Evolutionary conservation across 1,140 invertebrate genomes (phyloP), one percentile per base, ranked within the genome.

Genomic region (Drosophila azteca): DNA sequence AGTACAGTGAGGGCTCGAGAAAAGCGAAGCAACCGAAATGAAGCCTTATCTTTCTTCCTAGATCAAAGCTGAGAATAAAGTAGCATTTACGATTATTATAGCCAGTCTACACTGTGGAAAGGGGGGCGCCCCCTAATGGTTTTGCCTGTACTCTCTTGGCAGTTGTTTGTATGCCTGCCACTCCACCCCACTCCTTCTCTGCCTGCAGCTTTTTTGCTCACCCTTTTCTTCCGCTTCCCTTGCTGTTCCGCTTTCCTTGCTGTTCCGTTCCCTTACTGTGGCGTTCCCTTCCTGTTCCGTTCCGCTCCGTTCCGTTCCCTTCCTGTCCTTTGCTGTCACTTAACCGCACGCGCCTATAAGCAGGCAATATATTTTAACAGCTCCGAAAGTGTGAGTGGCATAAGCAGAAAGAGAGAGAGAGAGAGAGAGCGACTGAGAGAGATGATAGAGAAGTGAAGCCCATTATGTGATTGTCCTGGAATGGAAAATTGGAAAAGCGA

Each of bases 321-420:
- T 39, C 4, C 35, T 13, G 11, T 39, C 35, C 35, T 35, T 35
- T 35, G 31, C 63, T 69, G 66, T 69, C 67, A 69, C 64, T 69
- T 69, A 70, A 70, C 65, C 67, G 15, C 67, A 70, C 67, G 52
- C 67, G 67, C 67, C 67, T 58, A 69, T 69, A 70, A 70, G 67
- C 67, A 70, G 67, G 67, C 66, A 69, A 69, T 69, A 69, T 65
- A 69, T 69, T 69, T 69, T 49, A 69, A 70, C 45, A 22, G 44
- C 43, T 17, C 15, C 17, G 9, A 35, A 15, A 17, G n/a, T n/a
- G 39, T 29, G 58, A 7, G 11, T 24, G 46, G 22, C 9, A 35
- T 4, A 13, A 20, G 35, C 43, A 43, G 29, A 7, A 31, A 31
- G 29, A 7, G 29, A 15, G 9, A 35, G 8, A 13, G 29, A 13